Evolutionary conservation across 2,113 vertebrate genomes (phyloP).

Genomic region (Poeciliopsis occidentalis): DNA sequence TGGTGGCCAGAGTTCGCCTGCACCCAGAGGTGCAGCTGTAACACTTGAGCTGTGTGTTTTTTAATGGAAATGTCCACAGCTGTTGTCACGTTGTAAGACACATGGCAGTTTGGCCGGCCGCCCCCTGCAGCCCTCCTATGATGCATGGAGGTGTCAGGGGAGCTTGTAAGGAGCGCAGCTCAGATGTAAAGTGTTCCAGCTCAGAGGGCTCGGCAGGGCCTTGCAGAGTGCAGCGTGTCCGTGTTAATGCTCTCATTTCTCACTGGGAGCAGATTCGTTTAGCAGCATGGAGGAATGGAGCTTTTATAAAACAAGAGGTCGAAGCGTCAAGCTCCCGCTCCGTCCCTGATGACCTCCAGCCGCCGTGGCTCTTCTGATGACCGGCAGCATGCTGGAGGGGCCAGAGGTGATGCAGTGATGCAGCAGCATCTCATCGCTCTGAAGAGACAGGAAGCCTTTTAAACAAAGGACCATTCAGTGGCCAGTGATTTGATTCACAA

Average conservation of each 20-base stretch:
- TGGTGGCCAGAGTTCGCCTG: conserved; percentile 10
- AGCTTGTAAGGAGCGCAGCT: conserved; percentile 67
- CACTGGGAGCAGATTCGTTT: conserved; percentile 60
- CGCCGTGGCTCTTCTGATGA: conserved; percentile 48
- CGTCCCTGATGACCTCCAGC: conserved; percentile 26
- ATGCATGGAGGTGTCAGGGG: conserved; percentile 67
- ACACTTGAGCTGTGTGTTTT: conserved; percentile 58
- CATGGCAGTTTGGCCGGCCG: conserved; percentile 47
- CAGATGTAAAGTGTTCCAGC: conserved; percentile 68
- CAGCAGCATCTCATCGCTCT: neutral
- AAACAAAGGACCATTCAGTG: too few relatives aligned
- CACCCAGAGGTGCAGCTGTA: conserved; percentile 49
- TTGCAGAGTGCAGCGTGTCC: conserved; percentile 58
- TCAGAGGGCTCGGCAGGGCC: conserved; percentile 61
- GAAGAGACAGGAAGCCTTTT: neutral
- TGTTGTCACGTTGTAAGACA: conserved; percentile 71
- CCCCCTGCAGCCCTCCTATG: conserved; percentile 63
- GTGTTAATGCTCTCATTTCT: conserved; percentile 74
- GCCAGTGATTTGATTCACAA: too few relatives aligned
- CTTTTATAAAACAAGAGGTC: conserved; percentile 71
- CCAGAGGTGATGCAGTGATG: neutral
- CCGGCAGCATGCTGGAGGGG: conserved; percentile 9
- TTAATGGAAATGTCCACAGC: conserved; percentile 73
- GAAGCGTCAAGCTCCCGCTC: conserved; percentile 41
- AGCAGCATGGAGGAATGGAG: conserved; percentile 61